These are phyloP conservation scores for Hofmannophila pseudospretella DNA, from an alignment of 2,888 invertebrate genomes.

Conservation along the genomic window DNA sequence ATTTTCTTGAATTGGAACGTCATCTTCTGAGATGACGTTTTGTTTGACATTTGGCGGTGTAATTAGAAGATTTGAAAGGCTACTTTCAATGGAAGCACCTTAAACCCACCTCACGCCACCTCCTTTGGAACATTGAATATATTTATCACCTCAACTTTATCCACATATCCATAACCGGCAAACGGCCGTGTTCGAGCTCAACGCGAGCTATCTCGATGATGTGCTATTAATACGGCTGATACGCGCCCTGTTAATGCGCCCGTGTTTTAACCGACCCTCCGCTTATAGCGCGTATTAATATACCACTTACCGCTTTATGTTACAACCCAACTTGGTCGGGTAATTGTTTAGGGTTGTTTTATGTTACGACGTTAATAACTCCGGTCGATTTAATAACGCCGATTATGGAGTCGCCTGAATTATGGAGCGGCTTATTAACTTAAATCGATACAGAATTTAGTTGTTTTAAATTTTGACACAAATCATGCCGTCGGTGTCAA, in stretches of 20 bases:
- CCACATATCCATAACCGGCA: slow-evolving; percentile 26
- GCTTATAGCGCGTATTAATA: slow-evolving; percentile 44
- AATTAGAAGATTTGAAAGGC: too few relatives aligned
- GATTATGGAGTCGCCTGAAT: slow-evolving; percentile 19
- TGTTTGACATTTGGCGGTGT: too few relatives aligned
- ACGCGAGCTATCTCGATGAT: slow-evolving; percentile 59
- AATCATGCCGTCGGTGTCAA: not conserved
- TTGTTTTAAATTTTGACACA: not conserved
- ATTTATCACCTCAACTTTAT: too few relatives aligned
- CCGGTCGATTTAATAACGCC: slow-evolving; percentile 33
- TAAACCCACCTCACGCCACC: too few relatives aligned
- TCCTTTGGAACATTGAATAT: too few relatives aligned
- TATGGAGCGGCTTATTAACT: slow-evolving; percentile 8
- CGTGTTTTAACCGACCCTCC: slow-evolving; percentile 33
- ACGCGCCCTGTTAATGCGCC: slow-evolving; percentile 56
- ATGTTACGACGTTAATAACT: slow-evolving; percentile 48
- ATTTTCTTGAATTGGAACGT: too few relatives aligned
- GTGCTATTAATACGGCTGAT: slow-evolving; percentile 66
- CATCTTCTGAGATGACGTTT: too few relatives aligned
- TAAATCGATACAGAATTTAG: not conserved
- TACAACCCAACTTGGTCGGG: slow-evolving; percentile 38
- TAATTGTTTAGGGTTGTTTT: slow-evolving; percentile 69
- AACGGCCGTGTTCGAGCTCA: slow-evolving; percentile 14
- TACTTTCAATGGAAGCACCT: too few relatives aligned
- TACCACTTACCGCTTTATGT: slow-evolving; percentile 60